phyloP scores from a whole-genome alignment of 2,113 vertebrate species.

The Sceloporus undulatus region DNA sequence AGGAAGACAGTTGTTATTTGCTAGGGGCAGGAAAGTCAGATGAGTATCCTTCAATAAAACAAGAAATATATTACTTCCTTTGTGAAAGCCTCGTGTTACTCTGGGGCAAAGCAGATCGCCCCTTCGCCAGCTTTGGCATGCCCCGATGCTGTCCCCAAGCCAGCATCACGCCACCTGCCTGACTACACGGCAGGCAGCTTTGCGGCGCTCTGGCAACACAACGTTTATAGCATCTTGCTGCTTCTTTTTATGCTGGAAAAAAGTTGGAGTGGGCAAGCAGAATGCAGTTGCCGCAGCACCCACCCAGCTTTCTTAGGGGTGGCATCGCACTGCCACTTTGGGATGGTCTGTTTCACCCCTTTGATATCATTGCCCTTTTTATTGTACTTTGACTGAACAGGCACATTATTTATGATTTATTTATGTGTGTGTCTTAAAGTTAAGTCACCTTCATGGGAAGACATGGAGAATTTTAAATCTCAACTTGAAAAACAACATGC shows the following conservation, averaged over 20 bases:
- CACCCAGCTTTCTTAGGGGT: too few relatives aligned
- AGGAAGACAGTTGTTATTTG: neutral
- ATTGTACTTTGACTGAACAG: neutral
- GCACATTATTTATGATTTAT: slow-evolving; percentile 24
- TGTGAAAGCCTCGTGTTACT: slow-evolving; percentile 30
- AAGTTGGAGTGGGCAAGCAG: too few relatives aligned
- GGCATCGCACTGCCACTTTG: too few relatives aligned
- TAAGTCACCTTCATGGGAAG: slow-evolving; percentile 51
- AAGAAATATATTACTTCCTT: neutral
- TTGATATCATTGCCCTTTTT: neutral
- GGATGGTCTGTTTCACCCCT: too few relatives aligned
- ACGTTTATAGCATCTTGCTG: too few relatives aligned
- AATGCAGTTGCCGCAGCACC: too few relatives aligned
- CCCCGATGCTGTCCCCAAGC: too few relatives aligned
- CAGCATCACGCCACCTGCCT: too few relatives aligned
- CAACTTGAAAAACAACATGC: slow-evolving; percentile 83
- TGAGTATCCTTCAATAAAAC: neutral
- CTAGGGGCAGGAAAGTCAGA: neutral
- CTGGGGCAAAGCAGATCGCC: neutral
- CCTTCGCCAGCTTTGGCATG: too few relatives aligned
- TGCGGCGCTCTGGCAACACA: too few relatives aligned
- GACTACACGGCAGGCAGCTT: too few relatives aligned
- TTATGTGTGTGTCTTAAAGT: slow-evolving; percentile 35
- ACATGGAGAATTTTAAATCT: slow-evolving; percentile 74
- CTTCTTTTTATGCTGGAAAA: too few relatives aligned